phyloP scores from a whole-genome alignment of 2,888 invertebrate species.

The Linnaemya vulpina region DNA sequence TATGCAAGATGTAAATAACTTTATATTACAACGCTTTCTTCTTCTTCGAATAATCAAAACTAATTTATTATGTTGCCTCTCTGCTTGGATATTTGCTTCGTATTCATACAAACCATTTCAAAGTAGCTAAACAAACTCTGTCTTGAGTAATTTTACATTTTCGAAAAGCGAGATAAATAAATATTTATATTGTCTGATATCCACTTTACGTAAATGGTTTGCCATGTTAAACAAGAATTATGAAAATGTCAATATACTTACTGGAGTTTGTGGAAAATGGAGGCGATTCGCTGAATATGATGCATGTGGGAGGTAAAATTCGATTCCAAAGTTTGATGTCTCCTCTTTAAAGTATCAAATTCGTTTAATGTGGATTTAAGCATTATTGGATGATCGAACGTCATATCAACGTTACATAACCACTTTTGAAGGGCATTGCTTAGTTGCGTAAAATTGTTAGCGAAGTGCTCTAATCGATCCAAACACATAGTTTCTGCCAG shows the following conservation, averaged over 20 bases:
- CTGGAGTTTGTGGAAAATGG: constrained; percentile 99
- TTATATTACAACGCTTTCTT: too few relatives aligned
- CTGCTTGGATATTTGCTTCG: too few relatives aligned
- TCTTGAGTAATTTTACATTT: too few relatives aligned
- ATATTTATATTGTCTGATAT: constrained; percentile 15
- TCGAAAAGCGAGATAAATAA: constrained; percentile 21
- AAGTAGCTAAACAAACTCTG: too few relatives aligned
- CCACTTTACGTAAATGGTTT: constrained; percentile 13
- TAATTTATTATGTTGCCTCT: too few relatives aligned
- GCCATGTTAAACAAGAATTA: not conserved
- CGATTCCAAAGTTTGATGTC: constrained; percentile 99
- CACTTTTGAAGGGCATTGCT: constrained; percentile 99
- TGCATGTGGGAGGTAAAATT: constrained; percentile 99
- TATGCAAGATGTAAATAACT: too few relatives aligned
- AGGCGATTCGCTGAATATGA: constrained; percentile 99
- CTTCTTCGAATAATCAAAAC: too few relatives aligned
- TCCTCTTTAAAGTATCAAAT: constrained; percentile 99
- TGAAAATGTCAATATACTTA: too few relatives aligned
- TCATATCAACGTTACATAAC: constrained; percentile 99
- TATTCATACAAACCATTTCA: too few relatives aligned
- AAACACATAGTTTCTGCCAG: constrained; percentile 99
- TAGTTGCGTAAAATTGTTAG: constrained; percentile 99
- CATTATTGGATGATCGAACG: constrained; percentile 98
- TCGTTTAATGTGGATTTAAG: constrained; percentile 98
- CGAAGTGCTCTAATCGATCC: constrained; percentile 98